These are phyloP conservation scores for Protula sp. DNA, from an alignment of 2,888 invertebrate species.

Conservation along the genomic window DNA sequence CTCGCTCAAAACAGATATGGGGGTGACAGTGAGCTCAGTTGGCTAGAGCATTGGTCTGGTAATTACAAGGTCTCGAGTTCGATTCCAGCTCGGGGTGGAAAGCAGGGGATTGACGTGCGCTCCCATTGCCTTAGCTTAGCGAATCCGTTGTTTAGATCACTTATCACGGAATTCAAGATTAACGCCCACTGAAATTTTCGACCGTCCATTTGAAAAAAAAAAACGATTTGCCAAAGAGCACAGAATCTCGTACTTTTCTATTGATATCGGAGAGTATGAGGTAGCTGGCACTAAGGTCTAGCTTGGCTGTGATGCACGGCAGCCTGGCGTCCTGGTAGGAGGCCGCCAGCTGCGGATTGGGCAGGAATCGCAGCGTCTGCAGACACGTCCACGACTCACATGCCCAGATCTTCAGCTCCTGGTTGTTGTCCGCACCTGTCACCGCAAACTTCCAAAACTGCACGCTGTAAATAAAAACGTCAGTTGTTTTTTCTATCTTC, in stretches of 20 bases:
- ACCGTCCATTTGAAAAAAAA: too few relatives aligned
- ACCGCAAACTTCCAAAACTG: conserved; percentile 94
- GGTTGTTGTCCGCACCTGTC: conserved; percentile 84
- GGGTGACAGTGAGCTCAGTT: too few relatives aligned
- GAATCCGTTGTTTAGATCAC: too few relatives aligned
- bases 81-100: too few relatives aligned
- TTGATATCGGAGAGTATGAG: conserved; percentile 82
- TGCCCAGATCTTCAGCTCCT: conserved; percentile 87
- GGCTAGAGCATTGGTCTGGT: too few relatives aligned
- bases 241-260: conserved; percentile 63
- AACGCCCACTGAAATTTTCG: too few relatives aligned
- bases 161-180: too few relatives aligned
- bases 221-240: too few relatives aligned
- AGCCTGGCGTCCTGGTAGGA: conserved; percentile 23
- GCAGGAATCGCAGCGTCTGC: conserved; percentile 55
- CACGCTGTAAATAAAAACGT: conserved; percentile 54
- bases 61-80: too few relatives aligned
- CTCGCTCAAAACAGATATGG: too few relatives aligned
- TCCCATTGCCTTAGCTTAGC: too few relatives aligned
- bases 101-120: too few relatives aligned
- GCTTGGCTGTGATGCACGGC: conserved; percentile 67
- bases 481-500: not conserved
- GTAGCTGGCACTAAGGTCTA: conserved; percentile 81
- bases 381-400: conserved; percentile 91
- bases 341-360: conserved; percentile 24